phyloP scores from a whole-genome alignment of 2,113 vertebrate genomes.

The Xerus inauris region DNA sequence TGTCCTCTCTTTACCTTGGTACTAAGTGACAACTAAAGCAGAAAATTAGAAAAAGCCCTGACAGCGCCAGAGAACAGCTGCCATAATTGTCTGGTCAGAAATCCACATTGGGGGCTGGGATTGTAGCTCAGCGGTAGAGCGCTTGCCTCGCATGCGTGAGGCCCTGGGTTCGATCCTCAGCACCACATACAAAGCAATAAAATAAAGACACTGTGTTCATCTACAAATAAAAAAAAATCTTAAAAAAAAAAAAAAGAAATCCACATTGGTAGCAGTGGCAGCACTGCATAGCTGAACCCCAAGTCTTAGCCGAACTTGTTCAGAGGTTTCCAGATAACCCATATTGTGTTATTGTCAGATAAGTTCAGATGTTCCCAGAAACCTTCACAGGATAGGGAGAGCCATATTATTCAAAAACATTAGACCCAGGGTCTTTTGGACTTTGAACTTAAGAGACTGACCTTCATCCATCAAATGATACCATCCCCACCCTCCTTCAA shows the following conservation, averaged over 20 bases:
- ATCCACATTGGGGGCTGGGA: neutral
- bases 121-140: too few relatives aligned
- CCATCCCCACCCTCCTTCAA: neutral
- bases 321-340: neutral
- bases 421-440: neutral
- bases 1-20: neutral
- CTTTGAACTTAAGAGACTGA: neutral
- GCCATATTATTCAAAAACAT: constrained; percentile 18
- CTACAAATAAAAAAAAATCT: too few relatives aligned
- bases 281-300: neutral
- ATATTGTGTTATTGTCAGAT: neutral
- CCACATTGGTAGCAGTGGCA: neutral
- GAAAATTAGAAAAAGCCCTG: neutral
- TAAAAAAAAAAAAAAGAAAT: neutral
- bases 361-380: constrained; percentile 15
- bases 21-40: neutral
- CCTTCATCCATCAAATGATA: neutral
- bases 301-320: neutral
- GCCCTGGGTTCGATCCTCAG: too few relatives aligned
- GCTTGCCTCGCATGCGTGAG: too few relatives aligned
- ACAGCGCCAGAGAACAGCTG: neutral
- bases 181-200: too few relatives aligned
- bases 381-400: neutral
- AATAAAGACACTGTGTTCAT: too few relatives aligned
- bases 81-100: neutral